Conservation (phyloP, 2,888 invertebrate genomes). For the Caenorhabditis afra region DNA sequence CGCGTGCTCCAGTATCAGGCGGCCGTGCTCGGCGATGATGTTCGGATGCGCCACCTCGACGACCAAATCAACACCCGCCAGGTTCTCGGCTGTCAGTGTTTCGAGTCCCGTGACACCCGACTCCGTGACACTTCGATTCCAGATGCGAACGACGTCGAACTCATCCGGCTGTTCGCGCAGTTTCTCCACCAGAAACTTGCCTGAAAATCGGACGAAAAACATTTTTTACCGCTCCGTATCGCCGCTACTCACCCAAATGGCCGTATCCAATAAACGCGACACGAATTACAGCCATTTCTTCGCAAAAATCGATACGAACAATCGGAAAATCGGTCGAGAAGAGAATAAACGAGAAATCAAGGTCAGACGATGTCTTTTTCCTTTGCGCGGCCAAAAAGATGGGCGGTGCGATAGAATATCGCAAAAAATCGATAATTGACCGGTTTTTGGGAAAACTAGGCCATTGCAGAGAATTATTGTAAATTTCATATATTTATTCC, state of each 20-base stretch:
- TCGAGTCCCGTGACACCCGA: conserved; percentile 67
- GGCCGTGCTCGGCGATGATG: conserved; percentile 82
- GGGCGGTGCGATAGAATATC: too few relatives aligned
- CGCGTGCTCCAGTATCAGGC: conserved; percentile 81
- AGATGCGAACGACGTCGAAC: conserved; percentile 72
- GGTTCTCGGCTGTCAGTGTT: conserved; percentile 60
- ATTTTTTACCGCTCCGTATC: neutral
- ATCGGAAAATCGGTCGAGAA: neutral
- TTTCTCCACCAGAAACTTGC: conserved; percentile 76
- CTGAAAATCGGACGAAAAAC: conserved; percentile 58
- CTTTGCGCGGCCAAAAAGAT: too few relatives aligned
- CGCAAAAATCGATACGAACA: too few relatives aligned
- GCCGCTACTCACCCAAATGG: conserved; percentile 71
- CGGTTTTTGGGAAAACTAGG: too few relatives aligned
- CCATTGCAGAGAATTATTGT: too few relatives aligned
- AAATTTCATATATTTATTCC: neutral
- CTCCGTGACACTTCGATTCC: conserved; percentile 73
- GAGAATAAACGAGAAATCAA: neutral
- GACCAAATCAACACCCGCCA: conserved; percentile 75
- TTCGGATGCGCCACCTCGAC: conserved; percentile 84
- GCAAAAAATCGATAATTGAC: too few relatives aligned
- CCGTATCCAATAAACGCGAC: conserved; percentile 79
- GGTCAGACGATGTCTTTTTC: neutral
- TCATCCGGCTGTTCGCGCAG: conserved; percentile 61
- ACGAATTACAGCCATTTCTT: conserved; percentile 48